Evolutionary conservation across 2,888 invertebrate species (phyloP).

Genomic region (Chouioia cunea): DNA sequence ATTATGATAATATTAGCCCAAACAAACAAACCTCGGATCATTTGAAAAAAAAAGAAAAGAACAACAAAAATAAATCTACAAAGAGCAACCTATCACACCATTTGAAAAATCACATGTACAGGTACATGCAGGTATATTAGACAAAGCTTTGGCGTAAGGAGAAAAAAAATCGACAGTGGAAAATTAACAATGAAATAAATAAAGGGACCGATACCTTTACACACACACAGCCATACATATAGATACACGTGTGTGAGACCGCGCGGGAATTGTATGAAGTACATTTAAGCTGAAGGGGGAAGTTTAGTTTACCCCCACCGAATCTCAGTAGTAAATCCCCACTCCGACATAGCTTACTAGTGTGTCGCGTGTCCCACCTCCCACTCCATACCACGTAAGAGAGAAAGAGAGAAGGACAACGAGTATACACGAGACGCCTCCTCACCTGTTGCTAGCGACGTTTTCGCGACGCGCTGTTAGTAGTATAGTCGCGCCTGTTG

Average conservation of each 20-base stretch:
- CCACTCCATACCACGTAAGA: constrained; percentile 56
- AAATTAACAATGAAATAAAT: constrained; percentile 32
- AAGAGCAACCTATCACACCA: too few species aligned
- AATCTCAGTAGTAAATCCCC: constrained; percentile 32
- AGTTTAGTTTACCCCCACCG: background rate
- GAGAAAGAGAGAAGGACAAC: constrained; percentile 28
- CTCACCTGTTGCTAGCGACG: constrained; percentile 43
- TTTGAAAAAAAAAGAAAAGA: too few species aligned
- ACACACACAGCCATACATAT: background rate
- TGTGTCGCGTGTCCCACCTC: constrained; percentile 67
- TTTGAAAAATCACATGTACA: too few species aligned
- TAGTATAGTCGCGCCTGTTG: too few species aligned
- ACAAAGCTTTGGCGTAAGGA: background rate
- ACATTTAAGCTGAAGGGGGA: too few species aligned
- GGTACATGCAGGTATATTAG: too few species aligned
- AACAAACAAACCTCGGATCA: too few species aligned
- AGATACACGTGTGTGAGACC: constrained; percentile 2
- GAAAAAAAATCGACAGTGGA: background rate
- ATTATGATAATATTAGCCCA: too few species aligned
- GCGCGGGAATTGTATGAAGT: too few species aligned
- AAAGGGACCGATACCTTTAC: constrained; percentile 8
- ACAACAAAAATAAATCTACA: too few species aligned
- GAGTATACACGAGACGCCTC: constrained; percentile 42
- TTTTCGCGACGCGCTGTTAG: constrained; percentile 22
- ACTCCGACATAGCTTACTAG: constrained; percentile 44